phyloP scores from a whole-genome alignment of 2,113 vertebrate genomes.

The Catagonus wagneri region DNA sequence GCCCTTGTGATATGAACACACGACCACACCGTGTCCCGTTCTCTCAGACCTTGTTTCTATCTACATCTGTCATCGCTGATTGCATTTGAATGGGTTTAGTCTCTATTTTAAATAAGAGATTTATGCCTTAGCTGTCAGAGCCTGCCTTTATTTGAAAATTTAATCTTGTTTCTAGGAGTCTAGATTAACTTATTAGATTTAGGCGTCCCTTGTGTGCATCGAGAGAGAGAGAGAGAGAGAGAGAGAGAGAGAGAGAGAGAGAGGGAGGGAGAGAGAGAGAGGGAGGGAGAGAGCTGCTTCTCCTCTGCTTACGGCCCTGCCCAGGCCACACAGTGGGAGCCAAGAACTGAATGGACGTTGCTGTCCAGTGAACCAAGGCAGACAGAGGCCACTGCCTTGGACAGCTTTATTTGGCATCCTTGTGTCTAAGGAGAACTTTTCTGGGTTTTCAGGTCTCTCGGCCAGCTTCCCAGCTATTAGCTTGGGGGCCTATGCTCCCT shows the following conservation, averaged over 20 bases:
- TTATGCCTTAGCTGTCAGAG: constrained; percentile 88
- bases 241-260: constrained; percentile 75
- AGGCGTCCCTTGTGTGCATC: constrained; percentile 79
- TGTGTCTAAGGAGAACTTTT: constrained; percentile 30
- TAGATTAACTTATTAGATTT: constrained; percentile 90
- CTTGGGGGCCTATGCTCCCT: neutral
- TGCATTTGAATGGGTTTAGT: constrained; percentile 86
- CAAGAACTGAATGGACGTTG: constrained; percentile 25
- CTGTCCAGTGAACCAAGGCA: neutral
- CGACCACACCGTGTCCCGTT: constrained; percentile 72
- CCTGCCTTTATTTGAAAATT: constrained; percentile 88
- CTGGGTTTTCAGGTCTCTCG: neutral
- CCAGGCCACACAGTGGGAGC: neutral
- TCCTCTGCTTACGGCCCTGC: constrained; percentile 28
- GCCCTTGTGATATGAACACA: constrained; percentile 75
- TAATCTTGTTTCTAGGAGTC: constrained; percentile 89
- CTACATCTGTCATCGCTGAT: constrained; percentile 87
- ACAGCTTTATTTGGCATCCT: constrained; percentile 59
- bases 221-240: constrained; percentile 74
- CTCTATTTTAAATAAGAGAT: constrained; percentile 91
- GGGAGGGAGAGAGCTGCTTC: constrained; percentile 74
- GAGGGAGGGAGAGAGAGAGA: no score
- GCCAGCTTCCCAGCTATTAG: neutral
- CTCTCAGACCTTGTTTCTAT: constrained; percentile 83
- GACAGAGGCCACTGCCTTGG: constrained; percentile 23